Conservation (phyloP, 2,797 vertebrate genomes). For the Emys orbicularis region DNA sequence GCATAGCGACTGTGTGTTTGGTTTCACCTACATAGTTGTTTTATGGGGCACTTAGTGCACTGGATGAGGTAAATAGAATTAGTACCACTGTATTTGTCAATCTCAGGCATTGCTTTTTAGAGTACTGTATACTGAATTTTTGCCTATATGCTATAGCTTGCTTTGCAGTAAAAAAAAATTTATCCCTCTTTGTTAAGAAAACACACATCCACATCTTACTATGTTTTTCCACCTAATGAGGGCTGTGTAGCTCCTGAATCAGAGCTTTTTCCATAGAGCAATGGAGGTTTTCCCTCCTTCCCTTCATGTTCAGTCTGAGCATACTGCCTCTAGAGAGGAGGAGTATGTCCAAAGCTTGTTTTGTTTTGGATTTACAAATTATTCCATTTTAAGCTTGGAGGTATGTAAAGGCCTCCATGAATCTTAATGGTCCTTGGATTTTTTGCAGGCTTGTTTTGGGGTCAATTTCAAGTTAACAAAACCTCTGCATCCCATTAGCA, state of each 20-base stretch:
- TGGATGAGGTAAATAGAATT: neutral
- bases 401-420: neutral
- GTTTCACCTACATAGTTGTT: neutral
- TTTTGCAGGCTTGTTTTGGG: no score
- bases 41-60: neutral
- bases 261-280: neutral
- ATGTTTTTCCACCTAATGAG: neutral
- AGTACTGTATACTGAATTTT: neutral
- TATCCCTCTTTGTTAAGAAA: fast-evolving
- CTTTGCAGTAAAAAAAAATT: fast-evolving
- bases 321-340: neutral
- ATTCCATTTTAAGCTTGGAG: neutral
- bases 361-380: neutral
- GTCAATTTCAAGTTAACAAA: neutral
- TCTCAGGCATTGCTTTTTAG: neutral
- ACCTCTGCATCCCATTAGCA: neutral
- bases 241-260: neutral
- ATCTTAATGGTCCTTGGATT: neutral
- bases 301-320: neutral
- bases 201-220: neutral
- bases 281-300: neutral
- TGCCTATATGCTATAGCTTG: neutral
- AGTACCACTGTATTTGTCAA: neutral
- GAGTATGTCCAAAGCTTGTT: neutral
- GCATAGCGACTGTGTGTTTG: neutral